phyloP scores from a whole-genome alignment of 1,140 invertebrate species.

The Scaptomyza pallida region DNA sequence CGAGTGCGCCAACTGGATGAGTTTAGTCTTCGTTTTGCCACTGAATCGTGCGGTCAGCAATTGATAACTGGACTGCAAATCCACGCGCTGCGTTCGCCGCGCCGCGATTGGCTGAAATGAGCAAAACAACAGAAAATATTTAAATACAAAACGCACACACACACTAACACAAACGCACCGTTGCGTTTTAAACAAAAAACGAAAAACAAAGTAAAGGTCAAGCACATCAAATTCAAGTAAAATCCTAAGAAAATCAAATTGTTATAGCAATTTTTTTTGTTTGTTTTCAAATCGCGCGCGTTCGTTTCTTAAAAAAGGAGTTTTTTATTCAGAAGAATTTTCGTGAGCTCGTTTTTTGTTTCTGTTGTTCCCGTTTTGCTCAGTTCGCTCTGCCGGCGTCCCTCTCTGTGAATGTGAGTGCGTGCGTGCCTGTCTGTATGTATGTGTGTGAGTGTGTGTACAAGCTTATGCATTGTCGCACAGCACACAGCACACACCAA shows the following conservation, averaged over 20 bases:
- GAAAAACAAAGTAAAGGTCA: slow-evolving; percentile 2
- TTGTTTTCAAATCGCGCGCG: slow-evolving; percentile 2
- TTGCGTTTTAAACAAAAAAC: background rate
- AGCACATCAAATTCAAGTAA: background rate
- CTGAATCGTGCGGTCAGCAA: slow-evolving; percentile 78
- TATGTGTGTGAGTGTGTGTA: slow-evolving; percentile 30
- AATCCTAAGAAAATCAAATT: slow-evolving; percentile 2
- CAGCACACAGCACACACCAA: background rate
- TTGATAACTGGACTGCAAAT: slow-evolving; percentile 42
- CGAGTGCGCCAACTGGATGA: slow-evolving; percentile 73
- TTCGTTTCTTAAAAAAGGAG: slow-evolving; percentile 55
- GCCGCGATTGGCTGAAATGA: slow-evolving; percentile 61
- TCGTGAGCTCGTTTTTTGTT: slow-evolving; percentile 66
- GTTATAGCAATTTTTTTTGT: background rate
- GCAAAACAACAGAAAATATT: slow-evolving; percentile 29
- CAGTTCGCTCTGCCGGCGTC: slow-evolving; percentile 9
- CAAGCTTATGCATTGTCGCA: slow-evolving; percentile 28
- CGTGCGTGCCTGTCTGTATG: slow-evolving; percentile 29
- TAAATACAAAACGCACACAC: slow-evolving; percentile 7
- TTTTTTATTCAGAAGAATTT: slow-evolving; percentile 35
- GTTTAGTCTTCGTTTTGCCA: slow-evolving; percentile 81
- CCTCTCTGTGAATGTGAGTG: slow-evolving; percentile 26
- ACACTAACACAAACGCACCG: no score
- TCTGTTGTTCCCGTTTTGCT: slow-evolving; percentile 43
- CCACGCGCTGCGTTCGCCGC: slow-evolving; percentile 58